Conservation (phyloP, 2,888 invertebrate species). For the Cerceris rybyensis region DNA sequence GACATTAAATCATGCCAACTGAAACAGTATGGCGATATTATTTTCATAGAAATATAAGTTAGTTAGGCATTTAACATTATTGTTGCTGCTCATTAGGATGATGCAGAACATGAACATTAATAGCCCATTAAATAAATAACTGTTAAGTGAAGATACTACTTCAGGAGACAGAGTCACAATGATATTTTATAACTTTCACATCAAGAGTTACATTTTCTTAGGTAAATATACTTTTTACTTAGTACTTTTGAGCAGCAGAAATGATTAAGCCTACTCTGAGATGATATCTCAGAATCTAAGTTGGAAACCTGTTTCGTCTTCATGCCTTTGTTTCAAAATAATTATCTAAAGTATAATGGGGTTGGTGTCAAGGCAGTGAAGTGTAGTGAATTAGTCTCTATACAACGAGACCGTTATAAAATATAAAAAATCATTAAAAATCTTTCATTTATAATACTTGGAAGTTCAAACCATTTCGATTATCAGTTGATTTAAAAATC, state of each 20-base stretch:
- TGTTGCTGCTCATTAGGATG: conserved; percentile 18
- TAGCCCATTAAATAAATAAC: conserved; percentile 51
- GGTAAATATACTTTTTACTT: conserved; percentile 17
- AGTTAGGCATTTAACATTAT: conserved; percentile 33
- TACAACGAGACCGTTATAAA: conserved; percentile 45
- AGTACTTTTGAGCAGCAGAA: conserved; percentile 18
- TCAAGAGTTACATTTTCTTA: conserved; percentile 8
- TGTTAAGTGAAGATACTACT: conserved; percentile 20
- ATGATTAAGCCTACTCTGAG: conserved; percentile 33
- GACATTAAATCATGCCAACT: conserved; percentile 7
- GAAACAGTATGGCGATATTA: conserved; percentile 6
- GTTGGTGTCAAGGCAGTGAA: conserved; percentile 68
- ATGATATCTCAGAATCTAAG: conserved; percentile 28
- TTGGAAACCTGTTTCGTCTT: conserved; percentile 34
- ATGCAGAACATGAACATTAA: conserved; percentile 33
- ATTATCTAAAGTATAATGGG: conserved; percentile 47
- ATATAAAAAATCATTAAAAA: conserved; percentile 53
- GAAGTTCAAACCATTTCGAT: conserved; percentile 31
- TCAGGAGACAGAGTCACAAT: conserved; percentile 29
- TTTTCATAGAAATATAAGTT: conserved; percentile 25
- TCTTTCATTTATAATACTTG: conserved; percentile 60
- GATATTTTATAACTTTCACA: conserved; percentile 27
- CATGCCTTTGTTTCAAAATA: conserved; percentile 26
- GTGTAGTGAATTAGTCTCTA: conserved; percentile 54
- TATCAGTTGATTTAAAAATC: conserved; percentile 29